Base-by-base conservation (phyloP, 2,113 vertebrate species). In the Gadus macrocephalus region DNA sequence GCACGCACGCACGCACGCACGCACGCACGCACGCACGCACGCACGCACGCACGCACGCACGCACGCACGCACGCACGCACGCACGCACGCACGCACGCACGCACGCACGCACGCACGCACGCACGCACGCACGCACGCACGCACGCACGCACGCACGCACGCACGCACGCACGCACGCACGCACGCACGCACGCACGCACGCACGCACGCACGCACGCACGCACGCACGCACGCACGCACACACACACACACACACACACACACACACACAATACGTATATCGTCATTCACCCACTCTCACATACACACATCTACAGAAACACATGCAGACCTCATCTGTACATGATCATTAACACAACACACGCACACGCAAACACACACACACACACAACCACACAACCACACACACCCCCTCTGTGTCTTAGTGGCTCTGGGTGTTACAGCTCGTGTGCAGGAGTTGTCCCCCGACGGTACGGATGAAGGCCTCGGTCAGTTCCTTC, bases 371-470 rank as follows among this genome's bases (percentile, higher is more conserved):
- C 49, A 49, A 7, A 58, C 2, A 64, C 19, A 68, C 25, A 15
- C 19, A 25, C 62, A 61, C n/a, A 31, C 15, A 28, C 15, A 49
- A 49, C 7, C 42, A 9, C 42, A 8, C 42, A 49, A 9, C 42
- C 42, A 49, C 42, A 49, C 42, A 9, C 42, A 49, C 5, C 42
- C 42, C 2, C 42, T 49, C 42, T 15, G 17, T 65, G 7, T 66
- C 62, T 74, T 61, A 62, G 63, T 4, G 20, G 31, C 35, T 69
- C 38, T 76, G 27, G 42, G 16, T 53, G 35, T 28, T 60, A 64
- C 88, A 91, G 78, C 69, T 72, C 14, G 62, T 75, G 79, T 91
- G 90, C 70, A 81, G 71, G 31, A 89, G 74, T 17, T 90, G 84
- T 15, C 89, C 87, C 1, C 35, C 49, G 4, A 72, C 70, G 63